Evolutionary conservation across 2,113 vertebrate species (phyloP), one percentile per base, ranked within the genome.

Genomic region (Abramis brama): DNA sequence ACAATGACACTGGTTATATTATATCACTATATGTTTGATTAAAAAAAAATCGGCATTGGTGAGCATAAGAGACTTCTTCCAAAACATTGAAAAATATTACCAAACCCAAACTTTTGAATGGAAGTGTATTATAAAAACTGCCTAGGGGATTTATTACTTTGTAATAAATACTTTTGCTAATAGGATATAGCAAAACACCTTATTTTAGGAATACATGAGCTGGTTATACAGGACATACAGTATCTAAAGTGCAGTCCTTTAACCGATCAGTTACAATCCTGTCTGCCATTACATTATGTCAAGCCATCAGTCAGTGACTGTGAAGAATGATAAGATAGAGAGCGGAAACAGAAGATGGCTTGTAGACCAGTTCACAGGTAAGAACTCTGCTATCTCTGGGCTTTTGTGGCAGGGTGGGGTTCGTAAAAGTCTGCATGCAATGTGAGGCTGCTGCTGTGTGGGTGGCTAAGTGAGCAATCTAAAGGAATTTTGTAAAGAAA

Each of bases 401-500:
- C 57, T 45, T 17, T 43, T 30, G 43, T 50, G n/a, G 7, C n/a
- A 82, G 39, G 79, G 60, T 52, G 79, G 7, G 78, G 59, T 60
- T 80, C 23, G 15, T 25, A 17, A 25, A 43, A 17, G 77, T 79
- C n/a, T 81, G 60, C n/a, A 66, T 66, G 57, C 76, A 55, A 62
- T 19, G 39, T 62, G 71, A 64, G 60, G 60, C n/a, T 33, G 27
- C 66, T 27, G 43, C 82, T 85, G 89, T 89, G 92, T 92, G 89
- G 90, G 92, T 88, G 92, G 89, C 19, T 88, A 89, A 87, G 86
- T 80, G 90, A 91, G 90, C 87, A 89, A 94, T 91, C 90, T 88
- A 87, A 86, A 64, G 25, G 33, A 57, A 66, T 89, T 74, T 70
- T 50, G 84, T 76, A 90, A 78, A 87, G 85, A 88, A 60, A 71